Evolutionary conservation across 2,113 vertebrate species (phyloP).

Genomic region (Ptychochromis oligacanthus): DNA sequence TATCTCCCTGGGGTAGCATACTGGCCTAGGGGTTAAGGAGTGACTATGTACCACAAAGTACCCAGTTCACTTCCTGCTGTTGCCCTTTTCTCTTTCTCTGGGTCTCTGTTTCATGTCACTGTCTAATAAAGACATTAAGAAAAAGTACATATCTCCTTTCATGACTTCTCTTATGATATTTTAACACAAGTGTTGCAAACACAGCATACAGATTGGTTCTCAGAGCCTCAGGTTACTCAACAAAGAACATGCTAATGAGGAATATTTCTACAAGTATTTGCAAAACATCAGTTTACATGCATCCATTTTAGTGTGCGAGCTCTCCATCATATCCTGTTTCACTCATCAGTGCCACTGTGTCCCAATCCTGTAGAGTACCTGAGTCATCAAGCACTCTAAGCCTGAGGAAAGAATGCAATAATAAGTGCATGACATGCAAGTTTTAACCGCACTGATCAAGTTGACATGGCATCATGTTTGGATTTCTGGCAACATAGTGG

Average conservation of each 20-base stretch:
- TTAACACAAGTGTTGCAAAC: neutral
- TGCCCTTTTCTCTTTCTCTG: neutral
- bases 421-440: conserved; percentile 20
- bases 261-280: conserved; percentile 1
- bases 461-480: neutral
- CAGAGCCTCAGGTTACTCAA: conserved; percentile 10
- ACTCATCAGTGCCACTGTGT: conserved; percentile 17
- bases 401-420: conserved; percentile 9
- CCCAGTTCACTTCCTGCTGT: neutral
- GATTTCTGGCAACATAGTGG: neutral
- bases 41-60: conserved; percentile 8
- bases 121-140: neutral
- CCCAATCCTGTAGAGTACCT: conserved; percentile 57
- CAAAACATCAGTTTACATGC: neutral
- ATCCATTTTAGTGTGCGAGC: neutral
- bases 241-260: neutral
- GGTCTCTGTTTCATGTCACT: neutral
- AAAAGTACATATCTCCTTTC: neutral
- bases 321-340: conserved; percentile 61
- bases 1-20: conserved; percentile 19
- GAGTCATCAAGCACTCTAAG: neutral
- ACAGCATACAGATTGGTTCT: neutral
- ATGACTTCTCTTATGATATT: neutral
- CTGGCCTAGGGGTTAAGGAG: conserved; percentile 7
- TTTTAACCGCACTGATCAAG: conserved; percentile 14